Conservation (phyloP, 1,140 invertebrate species). For the Chymomyza costata region DNA sequence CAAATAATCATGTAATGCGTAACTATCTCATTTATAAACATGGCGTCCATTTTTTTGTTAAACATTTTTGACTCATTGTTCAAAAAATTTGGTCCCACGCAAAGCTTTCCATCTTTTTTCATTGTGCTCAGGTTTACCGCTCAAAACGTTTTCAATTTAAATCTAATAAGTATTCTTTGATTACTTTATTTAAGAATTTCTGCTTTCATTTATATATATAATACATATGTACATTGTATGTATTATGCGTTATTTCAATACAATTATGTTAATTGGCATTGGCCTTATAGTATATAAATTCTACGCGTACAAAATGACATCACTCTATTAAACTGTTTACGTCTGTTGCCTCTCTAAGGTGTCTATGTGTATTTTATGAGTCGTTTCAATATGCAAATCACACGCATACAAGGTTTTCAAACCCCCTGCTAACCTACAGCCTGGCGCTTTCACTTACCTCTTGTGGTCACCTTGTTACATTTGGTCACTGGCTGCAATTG, state of each 20-base stretch:
- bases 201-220: too few species aligned
- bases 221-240: too few species aligned
- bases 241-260: too few species aligned
- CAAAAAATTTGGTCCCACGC: slow-evolving; percentile 14
- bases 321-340: slow-evolving; percentile 29
- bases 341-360: slow-evolving; percentile 25
- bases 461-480: slow-evolving; percentile 69
- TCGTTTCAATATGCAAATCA: slow-evolving; percentile 19
- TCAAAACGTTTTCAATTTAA: too few species aligned
- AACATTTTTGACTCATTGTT: slow-evolving; percentile 9
- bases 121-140: too few species aligned
- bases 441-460: slow-evolving; percentile 47
- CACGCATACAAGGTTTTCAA: neutral
- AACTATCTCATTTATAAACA: too few species aligned
- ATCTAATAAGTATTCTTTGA: too few species aligned
- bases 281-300: slow-evolving; percentile 7
- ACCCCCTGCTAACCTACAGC: neutral
- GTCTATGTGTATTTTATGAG: slow-evolving; percentile 11
- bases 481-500: slow-evolving; percentile 59
- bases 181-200: too few species aligned
- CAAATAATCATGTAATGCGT: too few species aligned
- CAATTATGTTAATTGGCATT: slow-evolving; percentile 54
- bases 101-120: slow-evolving; percentile 15
- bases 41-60: too few species aligned
- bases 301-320: slow-evolving; percentile 45